Evolutionary conservation across 2,888 invertebrate species (phyloP).

Genomic region (Phaedon cochleariae): DNA sequence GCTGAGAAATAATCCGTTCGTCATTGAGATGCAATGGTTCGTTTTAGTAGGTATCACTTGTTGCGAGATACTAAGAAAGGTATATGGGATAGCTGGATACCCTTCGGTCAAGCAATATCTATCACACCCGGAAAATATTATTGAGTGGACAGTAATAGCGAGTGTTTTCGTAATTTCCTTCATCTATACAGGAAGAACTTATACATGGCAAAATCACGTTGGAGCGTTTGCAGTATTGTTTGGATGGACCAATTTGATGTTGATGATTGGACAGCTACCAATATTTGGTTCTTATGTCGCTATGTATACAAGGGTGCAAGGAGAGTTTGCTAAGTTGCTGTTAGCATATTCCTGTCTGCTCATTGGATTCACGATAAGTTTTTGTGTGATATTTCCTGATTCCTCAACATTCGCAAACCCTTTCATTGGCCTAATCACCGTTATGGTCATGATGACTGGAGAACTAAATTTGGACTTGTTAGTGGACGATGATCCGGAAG

Average conservation of each 20-base stretch:
- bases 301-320: conserved; percentile 89
- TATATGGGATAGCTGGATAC: conserved; percentile 84
- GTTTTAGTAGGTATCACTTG: conserved; percentile 80
- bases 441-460: conserved; percentile 90
- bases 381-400: conserved; percentile 87
- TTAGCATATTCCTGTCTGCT: conserved; percentile 86
- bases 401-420: conserved; percentile 85
- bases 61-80: conserved; percentile 81
- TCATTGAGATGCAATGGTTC: conserved; percentile 87
- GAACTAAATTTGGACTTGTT: conserved; percentile 81
- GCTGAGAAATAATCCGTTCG: conserved; percentile 76
- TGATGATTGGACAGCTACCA: conserved; percentile 89
- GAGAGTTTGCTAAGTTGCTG: conserved; percentile 86
- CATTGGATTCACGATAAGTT: conserved; percentile 87
- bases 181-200: conserved; percentile 78
- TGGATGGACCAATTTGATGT: conserved; percentile 90
- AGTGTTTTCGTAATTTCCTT: conserved; percentile 86
- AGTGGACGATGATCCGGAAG: conserved; percentile 78
- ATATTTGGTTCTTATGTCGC: conserved; percentile 90
- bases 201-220: conserved; percentile 87
- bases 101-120: conserved; percentile 83
- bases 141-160: conserved; percentile 87
- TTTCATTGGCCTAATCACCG: conserved; percentile 84
- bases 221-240: conserved; percentile 86
- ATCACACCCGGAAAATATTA: conserved; percentile 83